Base-by-base conservation (phyloP, 2,888 invertebrate species). In the Lapara coniferarum region DNA sequence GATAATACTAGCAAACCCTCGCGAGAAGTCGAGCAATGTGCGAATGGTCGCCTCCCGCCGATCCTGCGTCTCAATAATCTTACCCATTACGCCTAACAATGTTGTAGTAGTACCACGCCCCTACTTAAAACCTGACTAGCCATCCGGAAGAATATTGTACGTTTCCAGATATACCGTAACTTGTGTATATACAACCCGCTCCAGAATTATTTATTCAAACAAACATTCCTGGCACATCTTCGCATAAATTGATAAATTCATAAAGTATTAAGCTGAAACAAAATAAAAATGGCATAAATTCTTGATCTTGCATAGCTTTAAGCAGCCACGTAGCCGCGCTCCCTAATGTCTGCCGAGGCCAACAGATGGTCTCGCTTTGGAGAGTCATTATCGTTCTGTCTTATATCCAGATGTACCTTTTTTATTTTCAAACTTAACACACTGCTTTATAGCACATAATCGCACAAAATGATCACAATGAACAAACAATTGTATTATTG, bases 341-440 rank as follows among this genome's bases (percentile, higher is more conserved):
- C 82, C 83, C 80, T 91, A 89, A 91, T 89, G 89, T 89, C 88
- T 87, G 82, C 80, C 81, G 88, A 86, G 83, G 86, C 88, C 87
- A 87, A 84, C 91, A 91, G 91, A 91, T 90, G 90, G 85, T 89
- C 86, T 83, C 86, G 77, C 84, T 85, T 83, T 86, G 83, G 74
- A 84, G 80, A 83, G 79, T 85, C 89, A 89, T 91, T 91, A 89
- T 86, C 87, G 87, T 87, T 89, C 87, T 87, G 88, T 90, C 86
- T 88, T 88, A 86, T 82, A 80, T 82, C 83, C 83, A 70, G 66
- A 66, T 69, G 56, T 68, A 49, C 59, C 52, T 71, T 75, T 68
- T 52, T 71, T 30, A 83, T 74, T 79, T 74, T 74, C 68, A 71
- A 81, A 84, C 76, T 74, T 85, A 82, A 72, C 46, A 12, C 13